Evolutionary conservation across 2,888 invertebrate species (phyloP).

Genomic region (Linnaemya vulpina): DNA sequence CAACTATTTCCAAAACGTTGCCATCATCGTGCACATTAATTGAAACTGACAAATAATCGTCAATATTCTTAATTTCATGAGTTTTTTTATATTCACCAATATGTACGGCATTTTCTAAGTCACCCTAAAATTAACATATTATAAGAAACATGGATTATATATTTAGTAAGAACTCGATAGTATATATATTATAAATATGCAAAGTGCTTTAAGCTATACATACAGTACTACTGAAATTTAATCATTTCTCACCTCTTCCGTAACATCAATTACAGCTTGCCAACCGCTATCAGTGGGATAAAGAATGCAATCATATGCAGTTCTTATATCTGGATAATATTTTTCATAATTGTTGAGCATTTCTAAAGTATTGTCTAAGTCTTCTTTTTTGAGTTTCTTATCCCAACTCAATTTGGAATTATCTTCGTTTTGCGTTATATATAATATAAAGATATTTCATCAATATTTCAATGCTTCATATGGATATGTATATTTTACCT

Average conservation of each 20-base stretch:
- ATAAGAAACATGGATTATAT: constrained; percentile 83
- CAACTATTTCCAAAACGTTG: constrained; percentile 94
- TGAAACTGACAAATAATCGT: constrained; percentile 93
- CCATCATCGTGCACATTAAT: constrained; percentile 96
- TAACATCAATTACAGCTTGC: constrained; percentile 84
- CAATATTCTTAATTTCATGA: constrained; percentile 90
- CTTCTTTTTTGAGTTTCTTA: constrained; percentile 94
- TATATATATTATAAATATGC: too few relatives aligned
- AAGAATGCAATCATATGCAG: constrained; percentile 95
- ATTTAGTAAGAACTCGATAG: not conserved
- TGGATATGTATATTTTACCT: too few relatives aligned
- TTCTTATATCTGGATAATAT: constrained; percentile 93
- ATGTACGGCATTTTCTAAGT: constrained; percentile 89
- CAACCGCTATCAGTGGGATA: constrained; percentile 96
- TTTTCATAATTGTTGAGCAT: constrained; percentile 92
- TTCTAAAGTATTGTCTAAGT: constrained; percentile 93
- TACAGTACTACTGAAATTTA: not conserved
- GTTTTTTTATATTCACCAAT: constrained; percentile 93
- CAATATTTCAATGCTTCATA: too few relatives aligned
- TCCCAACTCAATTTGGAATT: constrained; percentile 85
- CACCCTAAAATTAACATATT: constrained; percentile 84
- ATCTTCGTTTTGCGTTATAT: constrained; percentile 75
- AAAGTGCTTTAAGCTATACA: not conserved
- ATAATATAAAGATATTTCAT: not conserved
- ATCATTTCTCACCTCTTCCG: constrained; percentile 76